phyloP scores from a whole-genome alignment of 2,888 invertebrate species.

The Gymnocheta viridis region DNA sequence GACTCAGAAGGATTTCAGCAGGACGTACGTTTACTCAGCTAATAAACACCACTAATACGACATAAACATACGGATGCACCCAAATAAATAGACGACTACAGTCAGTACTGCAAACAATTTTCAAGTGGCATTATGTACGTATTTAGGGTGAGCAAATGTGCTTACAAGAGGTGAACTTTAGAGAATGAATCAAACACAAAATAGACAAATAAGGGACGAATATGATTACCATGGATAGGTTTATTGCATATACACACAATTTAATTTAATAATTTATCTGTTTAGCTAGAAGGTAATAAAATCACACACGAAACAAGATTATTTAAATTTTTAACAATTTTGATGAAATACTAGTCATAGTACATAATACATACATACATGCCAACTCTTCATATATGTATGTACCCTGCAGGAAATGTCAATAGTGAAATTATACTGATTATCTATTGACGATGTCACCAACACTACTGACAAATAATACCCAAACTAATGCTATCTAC shows the following conservation, averaged over 20 bases:
- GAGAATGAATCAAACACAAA: slow-evolving; percentile 24
- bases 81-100: slow-evolving; percentile 17
- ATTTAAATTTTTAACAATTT: slow-evolving; percentile 76
- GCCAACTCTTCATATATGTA: no score
- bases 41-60: slow-evolving; percentile 65
- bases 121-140: slow-evolving; percentile 41
- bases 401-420: no score
- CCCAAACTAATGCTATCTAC: no score
- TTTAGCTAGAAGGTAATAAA: slow-evolving; percentile 77
- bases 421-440: no score
- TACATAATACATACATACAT: no score
- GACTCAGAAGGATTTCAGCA: slow-evolving; percentile 39
- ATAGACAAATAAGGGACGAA: slow-evolving; percentile 45
- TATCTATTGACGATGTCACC: no score
- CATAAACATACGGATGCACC: slow-evolving; percentile 34
- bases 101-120: slow-evolving; percentile 1
- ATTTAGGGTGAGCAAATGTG: slow-evolving; percentile 54
- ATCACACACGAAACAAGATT: slow-evolving; percentile 75
- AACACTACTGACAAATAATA: no score
- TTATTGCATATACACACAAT: slow-evolving; percentile 72
- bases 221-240: slow-evolving; percentile 36
- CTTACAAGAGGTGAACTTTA: slow-evolving; percentile 33
- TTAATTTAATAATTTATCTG: slow-evolving; percentile 81
- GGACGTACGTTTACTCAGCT: slow-evolving; percentile 46
- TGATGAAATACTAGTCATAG: slow-evolving; percentile 18